A percentile compares a stretch with the other conserved stretches of the same genome.
These are phyloP conservation scores for Trichogramma evanescens DNA, from an alignment of 2,888 invertebrate genomes.

Conservation along the genomic window DNA sequence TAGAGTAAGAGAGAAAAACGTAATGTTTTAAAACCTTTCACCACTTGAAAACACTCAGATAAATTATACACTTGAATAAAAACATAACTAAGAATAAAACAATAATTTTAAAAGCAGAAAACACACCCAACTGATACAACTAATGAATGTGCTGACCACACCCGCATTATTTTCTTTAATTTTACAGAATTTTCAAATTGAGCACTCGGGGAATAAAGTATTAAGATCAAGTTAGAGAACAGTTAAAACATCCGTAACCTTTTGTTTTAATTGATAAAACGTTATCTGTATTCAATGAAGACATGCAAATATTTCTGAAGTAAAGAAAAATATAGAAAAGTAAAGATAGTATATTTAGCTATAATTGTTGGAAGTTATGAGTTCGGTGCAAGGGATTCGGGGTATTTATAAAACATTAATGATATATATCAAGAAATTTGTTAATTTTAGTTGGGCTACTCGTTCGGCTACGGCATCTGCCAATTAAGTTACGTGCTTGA, in stretches of 20 bases:
- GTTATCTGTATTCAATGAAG: not conserved
- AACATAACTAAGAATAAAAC: slow-evolving; percentile 19
- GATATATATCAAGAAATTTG: too few relatives aligned
- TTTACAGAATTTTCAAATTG: too few relatives aligned
- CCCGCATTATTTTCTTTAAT: slow-evolving; percentile 11
- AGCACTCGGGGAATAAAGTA: too few relatives aligned
- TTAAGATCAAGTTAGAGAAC: too few relatives aligned
- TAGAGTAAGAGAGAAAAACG: slow-evolving; percentile 23
- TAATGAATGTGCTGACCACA: slow-evolving; percentile 19
- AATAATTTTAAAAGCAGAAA: slow-evolving; percentile 21
- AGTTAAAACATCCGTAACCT: slow-evolving; percentile 3
- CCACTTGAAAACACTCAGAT: slow-evolving; percentile 27
- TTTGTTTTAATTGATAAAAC: not conserved
- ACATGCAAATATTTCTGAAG: not conserved
- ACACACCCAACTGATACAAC: slow-evolving; percentile 22
- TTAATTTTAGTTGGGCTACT: not conserved
- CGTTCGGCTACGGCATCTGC: slow-evolving; percentile 22
- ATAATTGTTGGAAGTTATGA: too few relatives aligned
- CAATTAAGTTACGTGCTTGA: slow-evolving; percentile 23
- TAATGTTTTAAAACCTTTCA: slow-evolving; percentile 28
- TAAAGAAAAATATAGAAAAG: slow-evolving; percentile 12
- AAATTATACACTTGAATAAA: slow-evolving; percentile 18
- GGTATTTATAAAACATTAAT: too few relatives aligned
- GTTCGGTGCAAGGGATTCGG: slow-evolving; percentile 13
- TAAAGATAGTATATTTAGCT: slow-evolving; percentile 6